phyloP scores from a whole-genome alignment of 2,797 vertebrate genomes.

The Hapalemur alaotrensis region DNA sequence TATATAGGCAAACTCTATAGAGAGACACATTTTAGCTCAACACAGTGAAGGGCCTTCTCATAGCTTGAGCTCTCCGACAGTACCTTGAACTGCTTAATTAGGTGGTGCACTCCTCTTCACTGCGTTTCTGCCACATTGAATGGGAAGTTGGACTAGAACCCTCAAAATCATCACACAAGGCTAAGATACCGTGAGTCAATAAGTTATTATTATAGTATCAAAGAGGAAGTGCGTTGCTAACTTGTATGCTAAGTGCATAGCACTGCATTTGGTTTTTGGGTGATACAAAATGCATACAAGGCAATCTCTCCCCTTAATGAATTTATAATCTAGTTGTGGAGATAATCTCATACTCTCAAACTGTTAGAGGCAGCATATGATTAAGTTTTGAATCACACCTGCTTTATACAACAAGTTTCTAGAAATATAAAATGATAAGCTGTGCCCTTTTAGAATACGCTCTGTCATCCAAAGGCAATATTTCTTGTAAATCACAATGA shows the following conservation, averaged over 20 bases:
- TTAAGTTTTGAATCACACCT: slow-evolving; percentile 33
- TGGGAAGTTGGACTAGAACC: background rate
- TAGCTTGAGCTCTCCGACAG: background rate
- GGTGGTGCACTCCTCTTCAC: background rate
- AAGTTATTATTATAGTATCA: background rate
- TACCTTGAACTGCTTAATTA: background rate
- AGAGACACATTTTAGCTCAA: background rate
- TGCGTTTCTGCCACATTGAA: background rate
- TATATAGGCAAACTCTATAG: background rate
- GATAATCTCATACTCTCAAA: background rate
- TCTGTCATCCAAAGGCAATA: slow-evolving; percentile 30
- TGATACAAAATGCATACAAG: background rate
- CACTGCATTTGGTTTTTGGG: background rate
- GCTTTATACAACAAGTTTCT: slow-evolving; percentile 26
- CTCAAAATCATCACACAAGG: background rate
- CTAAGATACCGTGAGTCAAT: background rate
- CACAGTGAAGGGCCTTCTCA: background rate
- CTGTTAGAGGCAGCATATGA: background rate
- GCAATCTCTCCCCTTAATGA: background rate
- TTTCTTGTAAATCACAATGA: slow-evolving; percentile 35
- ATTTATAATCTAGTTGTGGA: background rate
- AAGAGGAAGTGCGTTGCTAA: background rate
- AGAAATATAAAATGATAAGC: slow-evolving; percentile 21
- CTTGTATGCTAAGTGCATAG: background rate
- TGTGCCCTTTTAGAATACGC: background rate